Base-by-base conservation (phyloP, 2,888 invertebrate genomes). In the Palloptera scutellata region DNA sequence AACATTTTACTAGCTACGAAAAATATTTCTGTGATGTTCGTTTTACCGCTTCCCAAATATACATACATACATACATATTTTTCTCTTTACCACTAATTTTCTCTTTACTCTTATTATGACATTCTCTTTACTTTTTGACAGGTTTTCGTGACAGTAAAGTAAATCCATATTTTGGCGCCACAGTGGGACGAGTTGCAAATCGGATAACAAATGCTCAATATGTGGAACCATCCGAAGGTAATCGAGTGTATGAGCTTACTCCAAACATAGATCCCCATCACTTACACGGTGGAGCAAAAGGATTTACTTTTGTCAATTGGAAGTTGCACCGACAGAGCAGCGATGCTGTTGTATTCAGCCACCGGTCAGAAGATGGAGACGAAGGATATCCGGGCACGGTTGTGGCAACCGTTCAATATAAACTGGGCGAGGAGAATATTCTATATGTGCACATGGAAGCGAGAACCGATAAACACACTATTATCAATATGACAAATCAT, bases 311-410 rank as follows among this genome's bases (percentile, higher is more conserved):
- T 86, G 89, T 89, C 12, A 86, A 91, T 72, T 95, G 94, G 94
- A 86, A 78, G 17, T 80, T 83, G 4, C 66, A 58, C 2, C 64
- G 59, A 12, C 45, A 76, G 19, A 70, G 73, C 11, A 69, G 73
- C 15, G 77, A 86, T 66, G 77, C 79, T 3, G 90, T 96, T 1
- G 87, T 89, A 1, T 88, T 97, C 87, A 89, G 88, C 52, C 91
- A 95, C 77, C 84, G 90, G 1, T 95, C 95, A 59, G 88, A 89
- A 6, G 92, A 94, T 74, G 90, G 91, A 12, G 91, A 94, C 76
- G 95, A 97, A 84, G 95, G 95, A 0, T 98, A 92, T 84, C 97
- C 97, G 0, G 97, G 97, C 1, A 88, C 91, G 54, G 86, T 97
- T 11, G 87, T 90, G 74, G 90, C 90, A 0, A 90, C 90, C 55